These are phyloP conservation scores for Drosophila borborema DNA, from an alignment of 2,888 invertebrate genomes.

Conservation along the genomic window DNA sequence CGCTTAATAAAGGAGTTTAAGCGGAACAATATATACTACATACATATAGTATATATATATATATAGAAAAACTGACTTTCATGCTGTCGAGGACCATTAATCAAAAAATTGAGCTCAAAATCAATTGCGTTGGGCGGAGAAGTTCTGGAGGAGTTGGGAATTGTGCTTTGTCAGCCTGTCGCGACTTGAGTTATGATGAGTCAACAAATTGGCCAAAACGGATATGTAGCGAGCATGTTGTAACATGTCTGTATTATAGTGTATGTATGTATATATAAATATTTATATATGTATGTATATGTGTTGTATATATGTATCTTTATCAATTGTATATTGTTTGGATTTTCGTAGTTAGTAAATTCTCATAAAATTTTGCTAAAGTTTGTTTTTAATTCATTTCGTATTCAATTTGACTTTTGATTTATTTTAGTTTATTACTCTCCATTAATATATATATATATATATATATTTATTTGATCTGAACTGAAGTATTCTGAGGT, in stretches of 20 bases:
- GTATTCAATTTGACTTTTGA: conserved; percentile 26
- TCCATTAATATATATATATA: conserved; percentile 5
- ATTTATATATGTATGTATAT: conserved; percentile 20
- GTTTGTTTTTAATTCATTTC: conserved; percentile 36
- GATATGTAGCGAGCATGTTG: conserved; percentile 61
- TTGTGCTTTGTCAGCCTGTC: conserved; percentile 69
- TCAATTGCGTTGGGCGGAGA: conserved; percentile 54
- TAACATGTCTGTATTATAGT: conserved; percentile 41
- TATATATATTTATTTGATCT: conserved; percentile 19
- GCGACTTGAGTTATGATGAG: conserved; percentile 70
- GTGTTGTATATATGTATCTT: conserved; percentile 19
- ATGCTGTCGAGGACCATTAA: conserved; percentile 48
- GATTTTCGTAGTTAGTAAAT: conserved; percentile 12
- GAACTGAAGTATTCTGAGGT: conserved; percentile 67
- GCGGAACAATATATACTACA: neutral
- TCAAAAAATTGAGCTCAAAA: conserved; percentile 61
- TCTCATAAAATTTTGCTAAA: conserved; percentile 61
- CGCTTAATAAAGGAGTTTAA: conserved; percentile 26
- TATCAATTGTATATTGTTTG: conserved; percentile 48
- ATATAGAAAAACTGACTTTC: conserved; percentile 32
- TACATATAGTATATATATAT: neutral
- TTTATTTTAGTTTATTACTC: conserved; percentile 19
- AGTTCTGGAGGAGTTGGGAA: conserved; percentile 7
- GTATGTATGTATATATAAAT: conserved; percentile 15
- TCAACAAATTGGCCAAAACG: conserved; percentile 66